A percentile compares a stretch with the other conserved stretches of the same genome.
These are phyloP conservation scores for Epizoanthus rinbou DNA, from an alignment of 92 coral and sea anemone species.

Conservation along the genomic window DNA sequence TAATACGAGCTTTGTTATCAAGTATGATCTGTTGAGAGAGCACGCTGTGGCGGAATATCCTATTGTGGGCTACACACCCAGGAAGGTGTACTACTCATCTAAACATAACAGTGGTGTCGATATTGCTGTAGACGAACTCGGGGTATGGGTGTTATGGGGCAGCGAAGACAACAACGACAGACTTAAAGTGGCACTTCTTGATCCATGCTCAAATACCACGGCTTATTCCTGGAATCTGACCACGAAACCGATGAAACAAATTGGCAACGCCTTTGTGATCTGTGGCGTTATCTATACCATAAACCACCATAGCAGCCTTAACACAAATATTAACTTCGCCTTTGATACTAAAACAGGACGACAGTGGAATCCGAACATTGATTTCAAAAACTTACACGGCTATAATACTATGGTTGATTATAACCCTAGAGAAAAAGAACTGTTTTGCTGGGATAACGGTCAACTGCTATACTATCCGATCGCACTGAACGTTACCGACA, in stretches of 20 bases:
- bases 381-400: background rate
- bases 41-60: background rate
- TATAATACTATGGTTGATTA: constrained; percentile 29
- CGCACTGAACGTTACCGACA: constrained; percentile 5
- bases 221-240: constrained; percentile 21
- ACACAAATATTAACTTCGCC: background rate
- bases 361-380: background rate
- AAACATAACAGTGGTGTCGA: background rate
- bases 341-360: constrained; percentile 28
- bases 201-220: constrained; percentile 20
- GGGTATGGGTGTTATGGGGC: constrained; percentile 35
- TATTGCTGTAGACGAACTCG: constrained; percentile 34
- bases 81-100: background rate
- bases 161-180: background rate
- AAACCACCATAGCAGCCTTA: background rate
- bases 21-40: constrained; percentile 17
- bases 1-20: background rate
- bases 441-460: constrained; percentile 24
- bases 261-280: constrained; percentile 39
- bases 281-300: constrained; percentile 36
- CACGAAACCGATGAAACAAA: background rate
- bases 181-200: constrained; percentile 21
- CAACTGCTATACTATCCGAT: background rate
- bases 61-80: background rate
- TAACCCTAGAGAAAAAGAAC: constrained; percentile 4